Evolutionary conservation across 2,888 invertebrate genomes (phyloP), one percentile per base, ranked within the genome.

Genomic region (Diaphora mendica): DNA sequence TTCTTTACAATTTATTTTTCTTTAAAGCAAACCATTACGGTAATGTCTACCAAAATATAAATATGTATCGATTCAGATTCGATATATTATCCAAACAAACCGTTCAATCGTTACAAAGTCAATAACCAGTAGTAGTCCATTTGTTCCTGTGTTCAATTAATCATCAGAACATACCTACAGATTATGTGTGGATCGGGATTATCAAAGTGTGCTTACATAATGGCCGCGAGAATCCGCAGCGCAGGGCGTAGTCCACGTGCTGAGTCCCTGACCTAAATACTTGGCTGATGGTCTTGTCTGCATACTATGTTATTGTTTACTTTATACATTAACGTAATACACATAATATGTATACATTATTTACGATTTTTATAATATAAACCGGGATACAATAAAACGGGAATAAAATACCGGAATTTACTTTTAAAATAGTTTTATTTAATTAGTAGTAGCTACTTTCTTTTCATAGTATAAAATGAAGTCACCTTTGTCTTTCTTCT

Each of bases 181-280:
- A 90, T 89, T 87, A 88, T 84, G 84, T 86, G 82, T 86, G 85
- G 82, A 85, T 85, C 83, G 84, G 88, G 88, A 89, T 91, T 88
- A 91, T 87, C 82, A 71, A 68, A 83, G 81, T 87, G 82, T 81
- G 85, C 70, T 70, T 74, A 83, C 82, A 84, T 87, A 85, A 80
- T 78, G 71, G 84, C 78, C 83, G 67, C 39, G 51, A 67, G 67
- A 70, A 70, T 76, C 67, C 51, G 62, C 70, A 67, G 68, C 39
- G 86, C 86, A 88, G 89, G 91, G 90, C 91, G 89, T 83, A 85
- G 90, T 86, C 88, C 87, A 85, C 81, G 82, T 79, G 77, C 82
- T 81, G 75, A 85, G 88, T 80, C 91, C 92, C 82, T 91, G 92
- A 91, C 92, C 92, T 77, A 88, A 89, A 91, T 91, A 86, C 71